Evolutionary conservation across 2,113 vertebrate species (phyloP), one percentile per base, ranked within the genome.

Genomic region (Spilogale gracilis): DNA sequence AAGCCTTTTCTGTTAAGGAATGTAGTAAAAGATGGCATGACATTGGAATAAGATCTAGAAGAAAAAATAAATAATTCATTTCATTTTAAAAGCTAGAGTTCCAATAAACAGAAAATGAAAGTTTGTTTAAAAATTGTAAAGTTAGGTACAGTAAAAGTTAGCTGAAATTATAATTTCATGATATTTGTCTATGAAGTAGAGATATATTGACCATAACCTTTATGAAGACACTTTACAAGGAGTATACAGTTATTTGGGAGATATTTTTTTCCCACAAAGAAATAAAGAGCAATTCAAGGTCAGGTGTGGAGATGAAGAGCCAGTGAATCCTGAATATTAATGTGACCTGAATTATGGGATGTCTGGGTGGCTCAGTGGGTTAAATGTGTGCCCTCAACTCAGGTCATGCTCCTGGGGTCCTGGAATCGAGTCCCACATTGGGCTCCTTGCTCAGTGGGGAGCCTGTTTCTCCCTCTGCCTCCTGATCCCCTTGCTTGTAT

Each of bases 71-170:
- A 71, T 25, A 38, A 65, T 81, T 84, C n/a, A 82, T 23, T 94
- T 87, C 50, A 76, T 38, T 94, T 87, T 23, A 67, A 81, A 89
- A 93, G 20, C 43, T 95, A 67, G 27, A 85, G 65, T 89, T 74
- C 20, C 7, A 89, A 45, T 20, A 78, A 78, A 38, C 3, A 87
- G 30, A 86, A 67, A 65, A 80, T 67, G 21, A 50, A 95, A 86
- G 8, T 27, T 45, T 32, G 3, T 61, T 71, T 21, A 27, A 83
- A 79, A 67, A 89, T 23, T 80, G 45, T 38, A 45, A 67, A 89
- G 52, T 58, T 3, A 52, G 38, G 3, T 32, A 56, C 4, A 73
- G n/a, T 83, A 43, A 32, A 76, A 89, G 20, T 74, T 71, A 58
- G 6, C 11, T 94, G n/a, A 23, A 88, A 76, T 83, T 94, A 11